Conservation (phyloP, 2,797 vertebrate genomes). For the Argyrosomus regius region DNA sequence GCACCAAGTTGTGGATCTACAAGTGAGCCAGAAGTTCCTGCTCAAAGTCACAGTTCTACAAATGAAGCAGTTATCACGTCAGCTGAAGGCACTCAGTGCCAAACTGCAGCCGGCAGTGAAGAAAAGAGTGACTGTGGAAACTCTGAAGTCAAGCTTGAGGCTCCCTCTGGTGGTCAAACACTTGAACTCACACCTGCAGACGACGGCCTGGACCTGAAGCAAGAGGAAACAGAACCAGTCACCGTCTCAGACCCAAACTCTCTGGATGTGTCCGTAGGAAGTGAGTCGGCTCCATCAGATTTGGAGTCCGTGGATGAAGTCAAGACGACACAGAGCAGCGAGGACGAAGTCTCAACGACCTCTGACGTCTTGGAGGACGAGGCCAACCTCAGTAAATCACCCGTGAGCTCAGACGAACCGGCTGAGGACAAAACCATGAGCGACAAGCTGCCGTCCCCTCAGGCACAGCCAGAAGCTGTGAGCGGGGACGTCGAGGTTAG, state of each 20-base stretch:
- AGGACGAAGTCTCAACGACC: slow-evolving; percentile 40
- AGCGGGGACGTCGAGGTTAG: neutral
- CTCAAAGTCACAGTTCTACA: neutral
- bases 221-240: neutral
- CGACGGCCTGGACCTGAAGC: neutral
- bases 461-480: neutral
- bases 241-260: slow-evolving; percentile 34
- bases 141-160: slow-evolving; percentile 11
- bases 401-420: slow-evolving; percentile 5
- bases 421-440: neutral
- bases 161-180: slow-evolving; percentile 57
- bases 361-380: slow-evolving; percentile 49
- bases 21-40: neutral
- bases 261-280: slow-evolving; percentile 36
- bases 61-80: neutral
- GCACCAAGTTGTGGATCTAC: neutral
- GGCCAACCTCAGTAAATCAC: neutral
- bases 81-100: slow-evolving; percentile 6
- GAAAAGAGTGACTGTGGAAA: neutral
- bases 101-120: neutral
- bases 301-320: slow-evolving; percentile 43
- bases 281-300: slow-evolving; percentile 42
- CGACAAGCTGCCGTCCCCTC: neutral
- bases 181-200: slow-evolving; percentile 4
- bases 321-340: neutral